Evolutionary conservation across 2,888 invertebrate genomes (phyloP).

Genomic region (Strigamia transsilvanica): DNA sequence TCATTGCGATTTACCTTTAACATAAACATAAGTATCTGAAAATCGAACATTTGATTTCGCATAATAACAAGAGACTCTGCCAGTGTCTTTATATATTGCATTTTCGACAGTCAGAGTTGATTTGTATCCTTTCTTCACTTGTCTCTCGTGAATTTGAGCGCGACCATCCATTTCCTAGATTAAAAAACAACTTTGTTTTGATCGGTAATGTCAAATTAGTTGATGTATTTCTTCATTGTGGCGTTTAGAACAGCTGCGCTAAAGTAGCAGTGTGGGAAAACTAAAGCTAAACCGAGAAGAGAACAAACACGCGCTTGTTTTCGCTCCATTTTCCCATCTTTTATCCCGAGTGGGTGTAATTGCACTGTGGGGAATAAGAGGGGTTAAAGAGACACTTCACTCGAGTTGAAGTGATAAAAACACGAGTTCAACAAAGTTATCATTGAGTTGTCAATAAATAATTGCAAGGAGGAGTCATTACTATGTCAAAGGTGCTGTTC

Average conservation of each 20-base stretch:
- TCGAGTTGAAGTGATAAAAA: not conserved
- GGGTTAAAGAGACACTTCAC: conserved; percentile 7
- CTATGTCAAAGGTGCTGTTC: conserved; percentile 21
- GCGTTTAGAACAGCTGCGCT: not conserved
- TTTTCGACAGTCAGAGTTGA: not conserved
- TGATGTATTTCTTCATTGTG: not conserved
- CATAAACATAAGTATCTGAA: conserved; percentile 15
- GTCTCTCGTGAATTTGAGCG: conserved; percentile 3
- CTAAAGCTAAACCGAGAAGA: not conserved
- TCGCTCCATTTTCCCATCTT: not conserved
- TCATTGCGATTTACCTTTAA: conserved; percentile 49
- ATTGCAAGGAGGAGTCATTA: not conserved
- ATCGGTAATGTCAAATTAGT: not conserved
- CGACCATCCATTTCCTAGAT: conserved; percentile 28
- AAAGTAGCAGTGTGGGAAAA: not conserved
- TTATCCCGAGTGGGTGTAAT: not conserved
- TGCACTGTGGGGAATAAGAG: conserved; percentile 11
- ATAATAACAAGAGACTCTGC: conserved; percentile 20
- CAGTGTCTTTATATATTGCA: conserved; percentile 10
- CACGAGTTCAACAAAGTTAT: not conserved
- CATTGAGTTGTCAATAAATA: not conserved
- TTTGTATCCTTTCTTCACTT: conserved; percentile 19
- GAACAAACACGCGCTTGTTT: not conserved
- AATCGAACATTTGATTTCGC: not conserved
- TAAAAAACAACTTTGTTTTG: not conserved